These are phyloP conservation scores for Oryzias celebensis DNA, from an alignment of 2,113 vertebrate species.

Conservation along the genomic window DNA sequence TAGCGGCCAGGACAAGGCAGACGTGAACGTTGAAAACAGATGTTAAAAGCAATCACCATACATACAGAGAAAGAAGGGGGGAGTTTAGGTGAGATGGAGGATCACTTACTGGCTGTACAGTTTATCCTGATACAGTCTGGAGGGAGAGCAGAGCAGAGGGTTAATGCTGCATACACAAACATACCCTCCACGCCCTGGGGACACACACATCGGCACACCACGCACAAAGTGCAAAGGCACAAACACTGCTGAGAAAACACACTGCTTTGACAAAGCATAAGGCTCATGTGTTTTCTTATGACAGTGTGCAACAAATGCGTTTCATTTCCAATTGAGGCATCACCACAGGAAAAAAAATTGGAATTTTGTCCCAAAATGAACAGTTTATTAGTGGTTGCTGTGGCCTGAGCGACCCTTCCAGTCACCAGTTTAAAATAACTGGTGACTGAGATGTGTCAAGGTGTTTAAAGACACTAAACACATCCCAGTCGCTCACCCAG, in stretches of 20 bases:
- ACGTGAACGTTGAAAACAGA: constrained; percentile 43
- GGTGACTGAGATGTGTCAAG: constrained; percentile 59
- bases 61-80: constrained; percentile 55
- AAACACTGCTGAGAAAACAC: constrained; percentile 54
- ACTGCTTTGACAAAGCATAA: constrained; percentile 29
- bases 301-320: constrained; percentile 20
- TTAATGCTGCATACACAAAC: constrained; percentile 98
- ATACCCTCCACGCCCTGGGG: constrained; percentile 97
- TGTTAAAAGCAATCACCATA: constrained; percentile 23
- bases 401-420: constrained; percentile 63
- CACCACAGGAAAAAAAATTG: constrained; percentile 2
- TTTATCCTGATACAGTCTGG: constrained; percentile 99
- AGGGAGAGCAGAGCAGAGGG: constrained; percentile 99
- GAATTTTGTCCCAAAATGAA: constrained; percentile 31
- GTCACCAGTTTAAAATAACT: constrained; percentile 47
- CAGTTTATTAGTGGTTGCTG: constrained; percentile 49
- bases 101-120: constrained; percentile 99
- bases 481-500: constrained; percentile 63
- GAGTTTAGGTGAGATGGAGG: constrained; percentile 84
- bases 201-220: constrained; percentile 92
- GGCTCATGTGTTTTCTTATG: constrained; percentile 17
- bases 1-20: constrained; percentile 29
- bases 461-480: constrained; percentile 57
- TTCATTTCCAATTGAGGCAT: neutral
- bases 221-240: constrained; percentile 29